Evolutionary conservation across 2,113 vertebrate species (phyloP), one percentile per base, ranked within the genome.

Genomic region (Tragelaphus scriptus): DNA sequence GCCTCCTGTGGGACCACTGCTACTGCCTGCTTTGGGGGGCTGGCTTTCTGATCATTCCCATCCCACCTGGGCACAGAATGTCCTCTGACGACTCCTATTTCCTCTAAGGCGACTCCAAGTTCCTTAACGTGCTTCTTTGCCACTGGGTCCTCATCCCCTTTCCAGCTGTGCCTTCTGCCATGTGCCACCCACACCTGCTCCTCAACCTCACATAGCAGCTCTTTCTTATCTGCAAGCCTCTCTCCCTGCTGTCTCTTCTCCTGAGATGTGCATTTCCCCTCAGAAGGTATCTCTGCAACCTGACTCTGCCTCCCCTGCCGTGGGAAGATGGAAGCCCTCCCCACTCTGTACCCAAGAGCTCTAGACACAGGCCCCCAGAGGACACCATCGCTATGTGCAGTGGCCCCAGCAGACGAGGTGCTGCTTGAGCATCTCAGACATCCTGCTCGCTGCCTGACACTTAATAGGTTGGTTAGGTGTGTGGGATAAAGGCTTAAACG

Each of bases 11-110:
- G 13, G 23, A 47, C 28, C 21, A 28, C 1, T 49, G 16, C 0
- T 25, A 28, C 21, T 30, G n/a, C 19, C 75, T 86, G 75, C n/a
- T 36, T 19, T 68, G 16, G 13, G 10, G 23, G n/a, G 44, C 4
- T 53, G 49, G 40, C 26, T 79, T 19, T 89, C 55, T 9, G n/a
- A 63, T 26, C 80, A 51, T 7, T 23, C 32, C 36, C 80, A 77
- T 28, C 14, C 11, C 2, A 1, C 32, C 7, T 11, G 32, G 12
- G 10, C 2, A 30, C 0, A 0, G 80, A 61, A 36, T 0, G 0
- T 28, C 88, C 32, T 56, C 4, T 21, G 7, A 49, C 1, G 40
- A 63, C 16, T 59, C 16, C 49, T 71, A 51, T 14, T 26, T 40
- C 44, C 61, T 53, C 19, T 25, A 40, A 6, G 36, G 65, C 15